Conservation (phyloP, 2,888 invertebrate species). For the Aleiodes testaceus region DNA sequence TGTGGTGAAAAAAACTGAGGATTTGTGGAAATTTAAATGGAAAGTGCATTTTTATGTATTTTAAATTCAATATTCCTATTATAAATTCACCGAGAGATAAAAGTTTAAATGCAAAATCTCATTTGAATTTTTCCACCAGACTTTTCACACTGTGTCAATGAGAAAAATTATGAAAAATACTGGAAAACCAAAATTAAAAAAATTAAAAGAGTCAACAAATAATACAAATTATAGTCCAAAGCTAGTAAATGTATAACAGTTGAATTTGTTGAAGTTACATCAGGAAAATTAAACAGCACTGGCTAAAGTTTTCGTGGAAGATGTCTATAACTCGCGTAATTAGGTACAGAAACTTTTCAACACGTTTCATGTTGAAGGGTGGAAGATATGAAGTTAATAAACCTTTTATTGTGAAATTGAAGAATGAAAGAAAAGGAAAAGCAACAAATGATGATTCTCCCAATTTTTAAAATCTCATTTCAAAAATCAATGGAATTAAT, state of each 20-base stretch:
- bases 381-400: slow-evolving; percentile 3
- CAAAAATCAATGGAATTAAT: no score
- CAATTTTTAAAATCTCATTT: no score
- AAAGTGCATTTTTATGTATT: slow-evolving; percentile 8
- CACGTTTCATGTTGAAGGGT: background rate
- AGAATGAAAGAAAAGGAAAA: no score
- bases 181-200: no score
- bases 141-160: background rate
- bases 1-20: background rate
- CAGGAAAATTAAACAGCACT: background rate
- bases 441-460: no score
- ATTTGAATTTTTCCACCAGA: slow-evolving; percentile 14
- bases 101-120: slow-evolving; percentile 11
- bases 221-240: no score
- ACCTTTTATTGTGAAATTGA: slow-evolving; percentile 7
- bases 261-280: background rate
- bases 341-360: slow-evolving; percentile 6
- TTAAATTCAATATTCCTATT: slow-evolving; percentile 28
- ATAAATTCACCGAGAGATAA: slow-evolving; percentile 8
- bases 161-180: background rate
- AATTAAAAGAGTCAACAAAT: no score
- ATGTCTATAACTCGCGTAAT: slow-evolving; percentile 20
- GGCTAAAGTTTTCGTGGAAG: background rate
- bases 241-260: background rate
- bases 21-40: slow-evolving; percentile 8